Evolutionary conservation across 2,888 invertebrate species (phyloP), one percentile per base, ranked within the genome.

Genomic region (Chalcosyrphus nemorum): DNA sequence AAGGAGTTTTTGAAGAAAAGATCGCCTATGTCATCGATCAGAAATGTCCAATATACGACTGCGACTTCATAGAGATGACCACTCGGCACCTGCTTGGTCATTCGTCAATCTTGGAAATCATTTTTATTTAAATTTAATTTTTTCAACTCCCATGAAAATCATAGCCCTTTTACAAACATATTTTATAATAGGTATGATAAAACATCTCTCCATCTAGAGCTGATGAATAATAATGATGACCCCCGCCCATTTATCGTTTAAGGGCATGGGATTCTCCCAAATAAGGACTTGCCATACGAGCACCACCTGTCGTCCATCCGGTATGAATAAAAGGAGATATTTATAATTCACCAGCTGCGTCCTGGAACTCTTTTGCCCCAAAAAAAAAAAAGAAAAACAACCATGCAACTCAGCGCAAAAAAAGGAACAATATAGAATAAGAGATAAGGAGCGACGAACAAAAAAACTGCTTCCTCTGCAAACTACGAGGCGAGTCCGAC

Each of bases 231-330:
- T n/a, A 24, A 24, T 5, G 21, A 27, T 21, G 15, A 21, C 17
- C 38, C 38, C 9, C 9, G 27, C 24, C 11, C 38, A 54, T 4
- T 15, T 11, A 17, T 45, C 35, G 27, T 35, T n/a, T 27, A 43
- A 57, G n/a, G 29, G 38, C 32, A 56, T 27, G 47, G 47, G 38
- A 41, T 29, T 47, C 57, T 32, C 1, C 32, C 27, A 17, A 41
- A 19, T 9, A 59, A 41, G 59, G 24, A 27, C 35, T 27, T n/a
- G n/a, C 21, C 15, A 7, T 13, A 19, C 56, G 45, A 59, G 59
- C 76, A 76, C 76, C 76, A 76, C 76, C 76, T 76, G 76, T 76
- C 76, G 54, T 59, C 52, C 68, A 59, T 68, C 43, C 43, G 76
- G 59, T 41, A 59, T 52, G n/a, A n/a, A 24, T 1, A 2, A 5